These are phyloP conservation scores for Sebastes paucispinis DNA, from an alignment of 2,797 vertebrate genomes.

Conservation along the genomic window DNA sequence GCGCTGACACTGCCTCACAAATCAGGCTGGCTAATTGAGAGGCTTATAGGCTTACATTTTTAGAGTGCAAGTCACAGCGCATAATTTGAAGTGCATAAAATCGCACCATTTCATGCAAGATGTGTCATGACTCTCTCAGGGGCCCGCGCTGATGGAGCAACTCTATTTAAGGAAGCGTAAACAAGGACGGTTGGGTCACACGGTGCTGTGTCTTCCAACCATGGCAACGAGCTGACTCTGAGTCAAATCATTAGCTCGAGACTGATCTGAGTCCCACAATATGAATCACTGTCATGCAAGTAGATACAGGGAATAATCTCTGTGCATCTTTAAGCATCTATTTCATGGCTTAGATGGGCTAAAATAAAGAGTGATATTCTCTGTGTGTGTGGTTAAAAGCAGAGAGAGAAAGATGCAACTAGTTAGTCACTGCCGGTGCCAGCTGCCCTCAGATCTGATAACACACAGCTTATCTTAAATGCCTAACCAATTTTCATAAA, in stretches of 20 bases:
- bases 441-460: slow-evolving; percentile 46
- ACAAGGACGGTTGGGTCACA: slow-evolving; percentile 18
- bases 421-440: not conserved
- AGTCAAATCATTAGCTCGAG: slow-evolving; percentile 8
- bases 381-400: slow-evolving; percentile 12
- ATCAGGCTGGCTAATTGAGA: slow-evolving; percentile 31
- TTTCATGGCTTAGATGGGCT: slow-evolving; percentile 4
- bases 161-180: slow-evolving; percentile 55
- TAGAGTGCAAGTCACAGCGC: slow-evolving; percentile 42
- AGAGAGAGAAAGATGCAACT: not conserved
- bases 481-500: slow-evolving; percentile 50
- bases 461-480: slow-evolving; percentile 30
- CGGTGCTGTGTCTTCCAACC: slow-evolving; percentile 26
- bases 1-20: not conserved
- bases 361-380: slow-evolving; percentile 1
- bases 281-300: not conserved
- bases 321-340: not conserved
- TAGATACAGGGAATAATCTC: not conserved
- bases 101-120: slow-evolving; percentile 49
- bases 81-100: slow-evolving; percentile 54
- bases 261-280: not conserved
- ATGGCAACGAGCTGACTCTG: slow-evolving; percentile 48
- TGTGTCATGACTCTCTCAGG: slow-evolving; percentile 52
- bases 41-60: slow-evolving; percentile 50
- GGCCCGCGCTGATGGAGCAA: slow-evolving; percentile 38